Base-by-base conservation (phyloP, 2,888 invertebrate genomes). In the Danaus chrysippus region DNA sequence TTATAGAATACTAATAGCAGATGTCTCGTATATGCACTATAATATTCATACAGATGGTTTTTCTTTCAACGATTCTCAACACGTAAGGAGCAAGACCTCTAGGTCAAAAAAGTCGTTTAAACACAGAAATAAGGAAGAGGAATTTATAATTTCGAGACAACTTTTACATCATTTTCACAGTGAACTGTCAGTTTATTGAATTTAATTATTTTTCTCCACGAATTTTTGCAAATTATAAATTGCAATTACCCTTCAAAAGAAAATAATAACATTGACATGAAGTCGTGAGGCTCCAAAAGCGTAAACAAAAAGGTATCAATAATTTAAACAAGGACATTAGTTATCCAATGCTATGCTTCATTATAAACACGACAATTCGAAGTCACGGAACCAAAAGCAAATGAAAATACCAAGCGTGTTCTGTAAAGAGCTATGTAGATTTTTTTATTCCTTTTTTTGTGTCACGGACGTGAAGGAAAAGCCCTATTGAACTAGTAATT, bases 401-500 rank as follows among this genome's bases (percentile, higher is more conserved):
- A 54, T 61, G 64, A 61, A 64, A 67, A 55, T 61, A 54, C 53
- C 58, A 60, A 58, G 49, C 58, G 60, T 73, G 78, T 76, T 71
- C 73, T 73, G 65, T 64, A 69, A 58, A 70, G 78, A 80, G 80
- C 82, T 72, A 79, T 69, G 74, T 71, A 70, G 23, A 8, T 34
- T 34, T 34, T n/a, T 34, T 34, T 34, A 34, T 34, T 58, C 54
- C 19, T 68, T 73, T 83, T 79, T 79, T 67, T 59, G 58, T 54
- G 62, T 63, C 60, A 55, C 58, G 53, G 63, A 58, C 73, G 54
- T 64, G 62, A 58, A 71, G 71, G 73, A 72, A 72, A 74, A 72
- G 70, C 70, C 74, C 77, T 83, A 87, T 87, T 87, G 84, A 87
- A 86, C 87, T 86, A 84, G 83, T 86, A 79, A 86, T 88, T 87